phyloP scores from a whole-genome alignment of 2,888 invertebrate species.

The Yponomeuta evonymella region DNA sequence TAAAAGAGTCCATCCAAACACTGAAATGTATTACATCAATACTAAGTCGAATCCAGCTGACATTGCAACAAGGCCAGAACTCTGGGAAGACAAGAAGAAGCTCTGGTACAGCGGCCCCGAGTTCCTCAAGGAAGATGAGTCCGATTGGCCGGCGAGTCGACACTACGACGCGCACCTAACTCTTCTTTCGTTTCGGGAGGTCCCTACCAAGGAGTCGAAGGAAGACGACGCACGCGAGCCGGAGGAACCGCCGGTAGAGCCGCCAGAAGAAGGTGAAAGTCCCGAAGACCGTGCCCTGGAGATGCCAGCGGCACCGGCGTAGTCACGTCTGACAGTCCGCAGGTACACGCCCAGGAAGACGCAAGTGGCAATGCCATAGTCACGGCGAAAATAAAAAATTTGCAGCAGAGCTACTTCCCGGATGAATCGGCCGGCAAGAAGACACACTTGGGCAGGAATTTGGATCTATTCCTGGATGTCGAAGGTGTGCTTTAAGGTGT shows the following conservation, averaged over 20 bases:
- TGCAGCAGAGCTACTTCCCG: conserved; percentile 14
- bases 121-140: conserved; percentile 13
- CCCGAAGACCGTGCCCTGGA: too few relatives aligned
- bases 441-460: conserved; percentile 9
- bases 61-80: conserved; percentile 18
- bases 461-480: conserved; percentile 14
- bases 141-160: too few relatives aligned
- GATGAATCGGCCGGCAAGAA: conserved; percentile 11
- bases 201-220: too few relatives aligned
- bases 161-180: too few relatives aligned
- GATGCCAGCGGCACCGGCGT: too few relatives aligned
- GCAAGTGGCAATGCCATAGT: background rate
- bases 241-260: too few relatives aligned
- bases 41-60: conserved; percentile 19
- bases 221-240: too few relatives aligned
- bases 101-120: conserved; percentile 19
- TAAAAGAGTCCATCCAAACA: conserved; percentile 10
- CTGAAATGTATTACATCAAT: conserved; percentile 1
- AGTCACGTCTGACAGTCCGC: too few relatives aligned
- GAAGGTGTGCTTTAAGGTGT: conserved; percentile 4
- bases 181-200: too few relatives aligned
- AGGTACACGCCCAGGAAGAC: too few relatives aligned
- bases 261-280: too few relatives aligned
- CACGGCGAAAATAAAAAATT: background rate
- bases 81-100: conserved; percentile 14